Evolutionary conservation across 2,888 invertebrate species (phyloP).

Genomic region (Mesoligia furuncula): DNA sequence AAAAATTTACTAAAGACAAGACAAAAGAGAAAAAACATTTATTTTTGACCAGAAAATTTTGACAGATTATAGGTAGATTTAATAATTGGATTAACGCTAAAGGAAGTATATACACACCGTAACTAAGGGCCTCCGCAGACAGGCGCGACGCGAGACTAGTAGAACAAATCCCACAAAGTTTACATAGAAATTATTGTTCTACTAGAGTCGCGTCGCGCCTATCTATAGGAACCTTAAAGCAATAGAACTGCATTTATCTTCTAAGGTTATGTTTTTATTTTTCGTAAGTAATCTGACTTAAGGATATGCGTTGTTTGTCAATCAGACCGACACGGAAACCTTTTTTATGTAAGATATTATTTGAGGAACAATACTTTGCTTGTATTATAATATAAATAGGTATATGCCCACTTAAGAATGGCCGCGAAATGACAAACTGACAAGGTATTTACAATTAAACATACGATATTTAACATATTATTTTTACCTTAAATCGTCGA

Average conservation of each 20-base stretch:
- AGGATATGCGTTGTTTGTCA: background rate
- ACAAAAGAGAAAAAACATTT: too few relatives aligned
- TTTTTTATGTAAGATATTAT: background rate
- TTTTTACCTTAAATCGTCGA: background rate
- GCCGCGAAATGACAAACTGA: background rate
- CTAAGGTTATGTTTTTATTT: background rate
- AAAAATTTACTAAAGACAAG: too few relatives aligned
- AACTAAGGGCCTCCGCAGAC: background rate
- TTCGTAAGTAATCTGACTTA: background rate
- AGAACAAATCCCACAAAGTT: too few relatives aligned
- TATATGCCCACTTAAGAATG: background rate
- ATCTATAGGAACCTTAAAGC: too few relatives aligned
- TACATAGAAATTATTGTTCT: too few relatives aligned
- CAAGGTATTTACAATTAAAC: background rate
- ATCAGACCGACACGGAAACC: background rate
- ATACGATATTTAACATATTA: background rate
- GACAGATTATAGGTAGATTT: too few relatives aligned
- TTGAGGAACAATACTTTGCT: background rate
- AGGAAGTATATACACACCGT: background rate
- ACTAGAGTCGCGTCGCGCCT: too few relatives aligned
- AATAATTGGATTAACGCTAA: background rate
- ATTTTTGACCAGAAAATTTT: too few relatives aligned
- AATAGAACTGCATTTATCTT: too few relatives aligned
- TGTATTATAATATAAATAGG: background rate
- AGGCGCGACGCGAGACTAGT: too few relatives aligned